Percentiles rank a stretch among this genome's conserved stretches.
Conservation (phyloP, 2,888 invertebrate genomes). For the Clostera curtula region DNA sequence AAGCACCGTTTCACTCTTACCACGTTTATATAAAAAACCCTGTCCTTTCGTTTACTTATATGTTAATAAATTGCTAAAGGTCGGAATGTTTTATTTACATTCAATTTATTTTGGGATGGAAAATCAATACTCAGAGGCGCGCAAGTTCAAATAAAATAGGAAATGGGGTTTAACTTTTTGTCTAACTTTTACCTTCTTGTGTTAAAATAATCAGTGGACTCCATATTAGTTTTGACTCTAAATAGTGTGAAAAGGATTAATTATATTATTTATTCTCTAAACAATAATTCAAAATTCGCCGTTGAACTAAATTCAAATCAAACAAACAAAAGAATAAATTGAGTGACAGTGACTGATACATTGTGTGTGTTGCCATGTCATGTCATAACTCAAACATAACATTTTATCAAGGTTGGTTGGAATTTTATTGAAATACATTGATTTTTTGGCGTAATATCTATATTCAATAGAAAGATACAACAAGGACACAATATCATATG, state of each 20-base stretch:
- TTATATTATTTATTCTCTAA: too few relatives aligned
- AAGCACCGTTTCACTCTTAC: slow-evolving; percentile 16
- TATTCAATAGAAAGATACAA: too few relatives aligned
- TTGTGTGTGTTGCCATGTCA: too few relatives aligned
- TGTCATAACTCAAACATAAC: too few relatives aligned
- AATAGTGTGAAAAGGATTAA: background rate
- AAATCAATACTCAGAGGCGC: slow-evolving; percentile 71
- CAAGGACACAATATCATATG: too few relatives aligned
- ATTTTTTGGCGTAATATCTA: too few relatives aligned
- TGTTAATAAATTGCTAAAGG: slow-evolving; percentile 39
- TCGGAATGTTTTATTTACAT: slow-evolving; percentile 71
- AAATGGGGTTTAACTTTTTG: slow-evolving; percentile 12
- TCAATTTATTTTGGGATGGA: slow-evolving; percentile 63
- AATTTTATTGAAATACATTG: too few relatives aligned
- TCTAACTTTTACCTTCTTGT: slow-evolving; percentile 37
- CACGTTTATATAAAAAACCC: slow-evolving; percentile 10
- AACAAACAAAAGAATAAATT: too few relatives aligned
- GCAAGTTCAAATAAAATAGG: slow-evolving; percentile 53
- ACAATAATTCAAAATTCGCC: slow-evolving; percentile 25
- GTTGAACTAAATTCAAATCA: slow-evolving; percentile 13
- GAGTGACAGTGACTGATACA: too few relatives aligned
- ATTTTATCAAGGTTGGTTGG: too few relatives aligned
- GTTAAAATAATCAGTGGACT: slow-evolving; percentile 28
- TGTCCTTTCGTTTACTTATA: slow-evolving; percentile 19
- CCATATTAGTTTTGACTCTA: slow-evolving; percentile 26